These are phyloP conservation scores for Lissonota sp. DNA, from an alignment of 2,888 invertebrate species.

Conservation along the genomic window DNA sequence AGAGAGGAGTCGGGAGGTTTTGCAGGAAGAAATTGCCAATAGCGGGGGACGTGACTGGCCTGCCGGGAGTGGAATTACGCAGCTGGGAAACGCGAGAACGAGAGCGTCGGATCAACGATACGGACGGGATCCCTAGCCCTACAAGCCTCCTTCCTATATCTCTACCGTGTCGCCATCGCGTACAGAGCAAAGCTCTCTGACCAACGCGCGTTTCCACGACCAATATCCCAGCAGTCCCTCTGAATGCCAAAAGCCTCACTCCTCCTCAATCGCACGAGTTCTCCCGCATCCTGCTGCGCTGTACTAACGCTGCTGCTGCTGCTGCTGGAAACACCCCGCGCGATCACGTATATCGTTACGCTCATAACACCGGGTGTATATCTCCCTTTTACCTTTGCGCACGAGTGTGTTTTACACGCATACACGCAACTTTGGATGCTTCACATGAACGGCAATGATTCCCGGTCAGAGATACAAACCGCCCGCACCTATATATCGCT, in stretches of 20 bases:
- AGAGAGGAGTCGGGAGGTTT: conserved; percentile 56
- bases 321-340: background rate
- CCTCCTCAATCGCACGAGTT: background rate
- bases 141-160: conserved; percentile 67
- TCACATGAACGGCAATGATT: conserved; percentile 24
- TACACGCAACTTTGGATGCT: background rate
- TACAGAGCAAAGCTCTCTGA: conserved; percentile 15
- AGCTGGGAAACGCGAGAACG: conserved; percentile 66
- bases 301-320: background rate
- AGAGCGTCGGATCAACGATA: conserved; percentile 76
- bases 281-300: background rate
- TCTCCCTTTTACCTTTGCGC: conserved; percentile 58
- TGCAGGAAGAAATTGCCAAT: conserved; percentile 72
- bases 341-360: conserved; percentile 76
- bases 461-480: conserved; percentile 17
- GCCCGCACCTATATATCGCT: conserved; percentile 16
- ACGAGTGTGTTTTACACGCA: conserved; percentile 53
- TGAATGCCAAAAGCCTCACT: conserved; percentile 34
- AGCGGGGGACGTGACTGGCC: conserved; percentile 78
- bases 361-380: conserved; percentile 71
- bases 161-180: conserved; percentile 60
- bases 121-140: conserved; percentile 76
- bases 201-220: conserved; percentile 31
- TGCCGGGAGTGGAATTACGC: conserved; percentile 78
- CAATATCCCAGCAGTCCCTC: conserved; percentile 16